Percentiles rank a stretch among this genome's conserved stretches.
phyloP scores from a whole-genome alignment of 2,797 vertebrate species.

The Urocyon cinereoargenteus region DNA sequence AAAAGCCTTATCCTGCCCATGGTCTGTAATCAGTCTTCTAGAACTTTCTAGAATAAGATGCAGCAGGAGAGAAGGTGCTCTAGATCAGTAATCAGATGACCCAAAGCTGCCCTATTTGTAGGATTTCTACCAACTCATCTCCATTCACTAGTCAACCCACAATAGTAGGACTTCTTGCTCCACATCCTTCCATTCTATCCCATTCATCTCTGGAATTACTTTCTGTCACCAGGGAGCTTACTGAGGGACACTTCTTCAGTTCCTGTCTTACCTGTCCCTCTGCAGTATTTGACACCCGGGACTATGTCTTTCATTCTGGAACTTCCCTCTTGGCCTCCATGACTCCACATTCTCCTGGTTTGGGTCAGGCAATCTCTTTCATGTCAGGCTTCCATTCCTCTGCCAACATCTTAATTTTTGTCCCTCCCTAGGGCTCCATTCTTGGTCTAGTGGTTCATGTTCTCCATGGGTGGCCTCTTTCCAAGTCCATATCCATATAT shows the following conservation, averaged over 20 bases:
- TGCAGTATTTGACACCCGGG: neutral
- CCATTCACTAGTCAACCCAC: neutral
- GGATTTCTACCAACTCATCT: neutral
- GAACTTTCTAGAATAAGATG: slow-evolving; percentile 12
- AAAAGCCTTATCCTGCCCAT: neutral
- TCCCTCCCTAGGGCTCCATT: neutral
- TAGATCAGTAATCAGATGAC: neutral
- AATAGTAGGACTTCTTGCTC: neutral
- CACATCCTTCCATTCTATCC: too few species aligned
- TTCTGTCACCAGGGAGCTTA: neutral
- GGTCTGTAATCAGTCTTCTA: neutral
- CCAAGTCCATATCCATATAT: neutral
- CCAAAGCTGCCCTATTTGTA: neutral
- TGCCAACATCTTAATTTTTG: neutral
- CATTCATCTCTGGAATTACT: neutral
- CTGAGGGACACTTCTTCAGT: neutral
- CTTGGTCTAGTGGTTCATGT: neutral
- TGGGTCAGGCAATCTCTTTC: neutral
- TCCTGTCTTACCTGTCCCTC: neutral
- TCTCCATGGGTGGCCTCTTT: neutral
- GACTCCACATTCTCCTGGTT: neutral
- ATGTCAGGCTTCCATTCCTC: neutral
- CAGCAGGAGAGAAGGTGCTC: neutral
- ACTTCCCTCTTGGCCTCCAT: neutral
- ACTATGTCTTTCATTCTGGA: neutral